Evolutionary conservation across 1,140 invertebrate genomes (phyloP), one percentile per base, ranked within the genome.

Genomic region (Acromyrmex charruanus): DNA sequence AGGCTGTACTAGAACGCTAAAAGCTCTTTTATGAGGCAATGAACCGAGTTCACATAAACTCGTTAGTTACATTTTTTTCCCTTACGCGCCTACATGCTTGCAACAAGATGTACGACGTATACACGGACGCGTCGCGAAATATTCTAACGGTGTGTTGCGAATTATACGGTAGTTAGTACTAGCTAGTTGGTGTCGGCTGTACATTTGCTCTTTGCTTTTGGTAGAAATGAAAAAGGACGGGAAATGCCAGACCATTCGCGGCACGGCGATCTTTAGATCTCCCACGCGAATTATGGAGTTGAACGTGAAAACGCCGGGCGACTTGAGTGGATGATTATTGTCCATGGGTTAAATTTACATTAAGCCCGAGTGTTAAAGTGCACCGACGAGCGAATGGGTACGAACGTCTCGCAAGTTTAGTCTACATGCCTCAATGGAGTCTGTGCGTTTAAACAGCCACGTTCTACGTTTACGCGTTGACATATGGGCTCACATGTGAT

Each of bases 321-420:
- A 71, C 31, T 28, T 53, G 31, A 28, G 66, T 18, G 66, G 51
- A 39, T 44, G 35, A 58, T 71, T 63, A 71, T 81, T 81, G 21
- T 71, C 66, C 79, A 18, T 35, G 21, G 31, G 16, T 81, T 81
- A 81, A 71, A 81, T 81, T 71, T 81, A 81, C 79, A 58, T 71
- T 71, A 58, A 25, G 49, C 65, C 10, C 51, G 65, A 28, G 66
- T 35, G 65, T 44, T 69, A 58, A 28, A 53, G 10, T 21, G n/a
- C 7, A 25, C 49, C n/a, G 25, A 63, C 31, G 9, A 28, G 35
- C 53, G 65, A 80, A 80, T 12, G 58, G 9, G 2, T 49, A 39
- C 51, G 14, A 21, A 39, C 21, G 53, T 39, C 72, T 35, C 72
- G 39, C 59, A 71, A 68, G 35, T 81, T 81, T 58, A 81, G 65